phyloP scores from a whole-genome alignment of 2,113 vertebrate species.

The Columbina picui region DNA sequence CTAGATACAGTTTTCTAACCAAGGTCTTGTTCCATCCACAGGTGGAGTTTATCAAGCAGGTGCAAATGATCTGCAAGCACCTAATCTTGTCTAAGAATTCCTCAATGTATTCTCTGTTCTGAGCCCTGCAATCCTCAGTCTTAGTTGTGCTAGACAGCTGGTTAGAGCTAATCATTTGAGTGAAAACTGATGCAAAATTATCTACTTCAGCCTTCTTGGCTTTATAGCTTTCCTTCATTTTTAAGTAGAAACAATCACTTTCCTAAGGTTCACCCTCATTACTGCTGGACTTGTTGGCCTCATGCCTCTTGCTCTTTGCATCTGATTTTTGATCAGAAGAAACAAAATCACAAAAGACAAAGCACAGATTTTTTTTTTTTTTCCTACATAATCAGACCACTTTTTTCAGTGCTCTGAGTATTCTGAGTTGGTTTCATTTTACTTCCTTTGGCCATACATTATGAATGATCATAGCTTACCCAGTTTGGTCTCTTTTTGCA shows the following conservation, averaged over 20 bases:
- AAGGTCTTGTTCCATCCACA: neutral
- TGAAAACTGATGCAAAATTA: neutral
- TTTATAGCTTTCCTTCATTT: neutral
- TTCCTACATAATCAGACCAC: neutral
- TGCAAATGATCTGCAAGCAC: neutral
- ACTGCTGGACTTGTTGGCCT: neutral
- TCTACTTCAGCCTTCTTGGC: neutral
- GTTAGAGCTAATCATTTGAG: neutral
- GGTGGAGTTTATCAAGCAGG: neutral
- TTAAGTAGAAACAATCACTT: neutral
- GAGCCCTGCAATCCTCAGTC: neutral
- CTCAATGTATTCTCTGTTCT: neutral
- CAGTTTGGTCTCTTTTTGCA: neutral
- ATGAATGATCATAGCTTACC: neutral
- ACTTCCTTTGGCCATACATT: neutral
- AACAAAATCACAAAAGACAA: neutral
- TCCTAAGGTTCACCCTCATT: neutral
- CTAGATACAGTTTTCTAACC: neutral
- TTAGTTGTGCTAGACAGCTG: neutral
- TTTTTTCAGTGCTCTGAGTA: neutral
- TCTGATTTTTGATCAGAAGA: neutral
- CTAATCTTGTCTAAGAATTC: neutral
- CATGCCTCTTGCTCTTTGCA: neutral
- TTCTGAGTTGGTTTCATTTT: neutral
- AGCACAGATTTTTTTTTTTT: neutral